phyloP scores from a whole-genome alignment of 2,888 invertebrate species.

The Hirtodrosophila trivittata region DNA sequence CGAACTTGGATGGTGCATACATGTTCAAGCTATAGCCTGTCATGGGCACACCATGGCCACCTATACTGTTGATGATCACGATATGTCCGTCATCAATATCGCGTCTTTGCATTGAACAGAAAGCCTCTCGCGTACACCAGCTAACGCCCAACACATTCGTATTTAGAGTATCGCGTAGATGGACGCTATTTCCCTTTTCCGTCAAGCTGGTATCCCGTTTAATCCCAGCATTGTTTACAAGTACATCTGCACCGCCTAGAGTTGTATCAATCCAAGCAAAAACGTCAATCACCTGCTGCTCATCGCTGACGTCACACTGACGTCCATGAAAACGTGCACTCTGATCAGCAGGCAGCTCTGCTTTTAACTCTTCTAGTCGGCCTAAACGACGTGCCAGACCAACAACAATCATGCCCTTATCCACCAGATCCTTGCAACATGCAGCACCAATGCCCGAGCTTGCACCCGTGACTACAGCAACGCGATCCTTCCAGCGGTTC shows the following conservation, averaged over 20 bases:
- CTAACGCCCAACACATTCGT: constrained; percentile 84
- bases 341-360: constrained; percentile 78
- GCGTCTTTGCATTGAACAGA: constrained; percentile 83
- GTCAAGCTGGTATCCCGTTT: constrained; percentile 35
- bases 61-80: constrained; percentile 83
- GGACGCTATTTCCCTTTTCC: constrained; percentile 49
- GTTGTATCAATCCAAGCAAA: constrained; percentile 84
- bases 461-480: constrained; percentile 58
- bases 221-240: constrained; percentile 85
- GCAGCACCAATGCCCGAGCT: constrained; percentile 59
- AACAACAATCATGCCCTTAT: constrained; percentile 62
- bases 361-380: not conserved
- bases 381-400: constrained; percentile 66
- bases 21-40: constrained; percentile 63
- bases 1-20: constrained; percentile 74
- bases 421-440: constrained; percentile 40
- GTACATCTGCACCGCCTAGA: constrained; percentile 85
- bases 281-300: constrained; percentile 84
- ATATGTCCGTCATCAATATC: constrained; percentile 84
- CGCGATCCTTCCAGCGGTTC: constrained; percentile 53
- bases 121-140: constrained; percentile 84
- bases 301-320: constrained; percentile 85
- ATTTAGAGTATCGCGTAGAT: constrained; percentile 80
- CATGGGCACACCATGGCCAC: constrained; percentile 66
- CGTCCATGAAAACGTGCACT: constrained; percentile 82